Percentiles rank a stretch among this genome's conserved stretches.
Evolutionary conservation across 1,140 invertebrate genomes (phyloP).

Genomic region (Euura saliciscinereae): DNA sequence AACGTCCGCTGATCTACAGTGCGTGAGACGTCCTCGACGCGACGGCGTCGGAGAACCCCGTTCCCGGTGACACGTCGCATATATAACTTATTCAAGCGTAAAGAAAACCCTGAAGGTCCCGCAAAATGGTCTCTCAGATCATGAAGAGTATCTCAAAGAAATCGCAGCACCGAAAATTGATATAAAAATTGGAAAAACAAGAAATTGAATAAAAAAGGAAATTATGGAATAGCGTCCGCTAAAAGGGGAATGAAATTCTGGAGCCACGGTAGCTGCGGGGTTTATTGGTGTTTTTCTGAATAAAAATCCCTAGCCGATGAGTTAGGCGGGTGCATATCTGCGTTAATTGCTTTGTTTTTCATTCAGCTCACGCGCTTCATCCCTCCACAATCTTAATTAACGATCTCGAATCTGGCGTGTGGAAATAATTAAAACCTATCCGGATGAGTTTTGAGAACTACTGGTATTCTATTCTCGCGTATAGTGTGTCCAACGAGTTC

Average conservation of each 20-base stretch:
- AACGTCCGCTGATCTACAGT: neutral
- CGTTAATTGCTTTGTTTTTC: conserved; percentile 8
- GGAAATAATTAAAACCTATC: conserved; percentile 14
- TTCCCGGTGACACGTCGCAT: neutral
- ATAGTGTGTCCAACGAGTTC: neutral
- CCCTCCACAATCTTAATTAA: conserved; percentile 11
- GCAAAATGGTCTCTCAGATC: too few species aligned
- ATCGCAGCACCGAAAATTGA: too few species aligned
- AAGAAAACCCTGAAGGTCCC: neutral
- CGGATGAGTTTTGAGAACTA: conserved; percentile 5
- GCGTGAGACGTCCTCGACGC: neutral
- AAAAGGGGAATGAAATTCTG: too few species aligned
- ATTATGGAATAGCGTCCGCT: too few species aligned
- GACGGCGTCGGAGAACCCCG: neutral
- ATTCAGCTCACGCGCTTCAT: conserved; percentile 7
- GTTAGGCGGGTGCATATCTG: neutral
- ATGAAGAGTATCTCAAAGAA: too few species aligned
- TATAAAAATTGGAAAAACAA: too few species aligned
- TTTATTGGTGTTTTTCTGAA: neutral
- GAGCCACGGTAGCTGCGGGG: neutral
- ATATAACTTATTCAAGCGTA: neutral
- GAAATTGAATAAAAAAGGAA: too few species aligned
- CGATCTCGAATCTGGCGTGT: neutral
- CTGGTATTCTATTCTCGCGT: conserved; percentile 2
- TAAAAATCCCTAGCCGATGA: neutral